Base-by-base conservation (phyloP, 2,888 invertebrate species). In the Caenorhabditis wallacei region DNA sequence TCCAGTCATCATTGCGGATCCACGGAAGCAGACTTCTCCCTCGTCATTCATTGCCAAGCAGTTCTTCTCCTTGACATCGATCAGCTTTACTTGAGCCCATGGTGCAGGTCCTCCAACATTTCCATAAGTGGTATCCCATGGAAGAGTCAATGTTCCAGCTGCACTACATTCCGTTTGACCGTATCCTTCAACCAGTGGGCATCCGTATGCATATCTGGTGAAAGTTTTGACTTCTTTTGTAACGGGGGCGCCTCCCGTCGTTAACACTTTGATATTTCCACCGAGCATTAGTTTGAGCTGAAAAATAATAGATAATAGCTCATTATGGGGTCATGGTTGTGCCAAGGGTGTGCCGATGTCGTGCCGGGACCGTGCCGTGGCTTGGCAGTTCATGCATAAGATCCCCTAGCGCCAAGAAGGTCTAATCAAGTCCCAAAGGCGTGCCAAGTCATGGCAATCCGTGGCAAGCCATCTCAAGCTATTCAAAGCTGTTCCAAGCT, bases 211-310 rank as follows among this genome's bases (percentile, higher is more conserved):
- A 71, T 92, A 92, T 66, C 93, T 84, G 1, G 96, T 95, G 92
- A 98, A 98, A n/a, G 96, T 96, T 54, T 98, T 94, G 18, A 98
- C 97, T 92, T 95, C 96, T 70, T 96, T 96, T 56, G 97, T 96
- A 61, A 98, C 94, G 0, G 98, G 98, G 0, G 98, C 98, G 0
- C 97, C 97, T 0, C 97, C 98, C 0, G 97, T 97, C 48, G 97
- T 95, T 95, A 98, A 95, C 86, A 98, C 94, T 86, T 97, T 94
- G 69, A 98, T 93, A 82, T 95, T 94, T 1, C 98, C 98, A 20
- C 98, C 98, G 94, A 97, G 78, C 66, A 89, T 66, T 26, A 71
- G 61, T 46, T 85, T 86, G 4, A 86, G 54, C 86, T 87, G 59
- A 56, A 82, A 54, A 26, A 64, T 8, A 8, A 8, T 30, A 30